Evolutionary conservation across 2,797 vertebrate species (phyloP).

Genomic region (Pelobates cultripes): DNA sequence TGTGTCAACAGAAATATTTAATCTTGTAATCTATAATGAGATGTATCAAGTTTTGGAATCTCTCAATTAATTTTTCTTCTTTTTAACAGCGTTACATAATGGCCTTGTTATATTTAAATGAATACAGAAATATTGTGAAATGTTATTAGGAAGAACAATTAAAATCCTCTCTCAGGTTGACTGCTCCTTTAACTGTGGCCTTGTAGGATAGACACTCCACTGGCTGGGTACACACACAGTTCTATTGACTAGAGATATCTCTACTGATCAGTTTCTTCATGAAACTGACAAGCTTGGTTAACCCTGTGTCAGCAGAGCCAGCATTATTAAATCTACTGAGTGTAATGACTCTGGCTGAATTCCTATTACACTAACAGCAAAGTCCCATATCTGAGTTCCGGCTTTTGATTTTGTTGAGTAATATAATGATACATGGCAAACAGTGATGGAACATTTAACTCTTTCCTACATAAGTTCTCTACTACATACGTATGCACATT

Average conservation of each 20-base stretch:
- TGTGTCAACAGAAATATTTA: slow-evolving; percentile 22
- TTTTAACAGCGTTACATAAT: not conserved
- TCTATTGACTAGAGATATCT: slow-evolving; percentile 29
- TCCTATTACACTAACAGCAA: slow-evolving; percentile 50
- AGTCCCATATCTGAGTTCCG: slow-evolving; percentile 41
- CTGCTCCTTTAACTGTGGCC: not conserved
- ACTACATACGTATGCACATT: not conserved
- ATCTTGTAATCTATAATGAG: too few relatives aligned
- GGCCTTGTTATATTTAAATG: too few relatives aligned
- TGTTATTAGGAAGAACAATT: not conserved
- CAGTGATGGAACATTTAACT: not conserved
- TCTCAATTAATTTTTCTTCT: not conserved
- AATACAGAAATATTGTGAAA: not conserved
- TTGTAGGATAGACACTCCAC: not conserved
- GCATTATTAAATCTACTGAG: slow-evolving; percentile 48
- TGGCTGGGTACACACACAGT: not conserved
- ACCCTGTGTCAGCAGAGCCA: slow-evolving; percentile 46
- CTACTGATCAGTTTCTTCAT: slow-evolving; percentile 32
- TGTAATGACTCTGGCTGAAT: slow-evolving; percentile 42
- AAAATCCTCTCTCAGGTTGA: not conserved
- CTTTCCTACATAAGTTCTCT: not conserved
- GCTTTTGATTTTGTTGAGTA: slow-evolving; percentile 36
- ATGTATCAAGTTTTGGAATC: not conserved
- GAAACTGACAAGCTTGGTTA: slow-evolving; percentile 49
- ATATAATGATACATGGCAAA: slow-evolving; percentile 39